Base-by-base conservation (phyloP, 2,797 vertebrate genomes). In the Sternarchorhynchus goeldii region DNA sequence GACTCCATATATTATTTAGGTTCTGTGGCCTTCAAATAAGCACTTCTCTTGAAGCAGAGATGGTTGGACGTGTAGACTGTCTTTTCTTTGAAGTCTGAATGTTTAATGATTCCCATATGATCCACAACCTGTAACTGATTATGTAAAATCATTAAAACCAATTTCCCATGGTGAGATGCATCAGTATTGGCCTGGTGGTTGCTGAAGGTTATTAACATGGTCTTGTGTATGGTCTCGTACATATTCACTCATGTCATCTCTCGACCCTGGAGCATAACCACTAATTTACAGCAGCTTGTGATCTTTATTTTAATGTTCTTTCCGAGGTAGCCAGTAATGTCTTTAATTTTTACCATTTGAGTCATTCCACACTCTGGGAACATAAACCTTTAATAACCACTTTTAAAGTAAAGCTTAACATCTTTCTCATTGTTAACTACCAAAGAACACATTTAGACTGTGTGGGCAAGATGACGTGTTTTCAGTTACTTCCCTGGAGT, bases 271-370 rank as follows among this genome's bases (percentile, higher is more conserved):
- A 77, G 18, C 39, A 17, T 21, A 31, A 50, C 17, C 12, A 16
- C 39, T 77, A 34, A 77, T 60, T 21, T 65, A 20, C 58, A 21
- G 58, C 67, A 63, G 76, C 41, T 63, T 62, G 41, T 16, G 66
- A 77, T 53, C 3, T 20, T 50, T 60, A 58, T 53, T 77, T 62
- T 62, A 70, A 70, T 21, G 36, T 60, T 69, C 36, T 76, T 59
- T 69, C 56, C 56, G 14, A 10, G 31, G 12, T 60, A 32, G 18
- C 21, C 34, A 41, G 8, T 18, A 6, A 59, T 68, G 74, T 14
- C 65, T 76, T 76, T 58, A 2, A 31, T 68, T 25, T 68, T 31
- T 34, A 32, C 53, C 56, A 8, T 5, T 5, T 4, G 36, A 68
- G 64, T 76, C 25, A 59, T 29, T 25, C 5, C 21, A 29, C 41